These are phyloP conservation scores for Sitta europaea DNA, from an alignment of 2,113 vertebrate species.

Conservation along the genomic window DNA sequence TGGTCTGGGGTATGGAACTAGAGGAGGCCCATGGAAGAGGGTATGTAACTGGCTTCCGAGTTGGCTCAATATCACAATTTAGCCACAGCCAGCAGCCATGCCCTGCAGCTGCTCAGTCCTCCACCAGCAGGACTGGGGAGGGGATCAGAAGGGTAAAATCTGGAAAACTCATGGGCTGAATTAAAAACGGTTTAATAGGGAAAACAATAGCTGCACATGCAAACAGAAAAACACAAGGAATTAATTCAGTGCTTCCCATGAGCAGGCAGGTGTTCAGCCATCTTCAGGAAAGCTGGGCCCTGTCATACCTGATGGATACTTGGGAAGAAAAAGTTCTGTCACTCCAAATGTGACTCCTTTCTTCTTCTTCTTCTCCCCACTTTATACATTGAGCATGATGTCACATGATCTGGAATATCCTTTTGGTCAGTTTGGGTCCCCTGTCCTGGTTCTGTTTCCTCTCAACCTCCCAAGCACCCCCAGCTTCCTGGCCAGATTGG, in stretches of 20 bases:
- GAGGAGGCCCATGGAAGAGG: not conserved
- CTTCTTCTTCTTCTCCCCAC: not conserved
- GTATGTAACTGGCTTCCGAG: not conserved
- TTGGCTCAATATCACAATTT: not conserved
- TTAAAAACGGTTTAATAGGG: not conserved
- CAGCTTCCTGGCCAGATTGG: too few relatives aligned
- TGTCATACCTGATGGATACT: not conserved
- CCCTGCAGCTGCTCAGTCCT: rapidly evolving
- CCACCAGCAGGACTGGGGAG: not conserved
- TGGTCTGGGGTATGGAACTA: rapidly evolving
- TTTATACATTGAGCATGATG: not conserved
- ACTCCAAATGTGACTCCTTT: not conserved
- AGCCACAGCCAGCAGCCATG: not conserved
- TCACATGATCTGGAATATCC: not conserved
- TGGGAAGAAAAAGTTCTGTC: not conserved
- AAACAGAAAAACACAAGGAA: not conserved
- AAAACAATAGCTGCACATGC: not conserved
- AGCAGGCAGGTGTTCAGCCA: not conserved
- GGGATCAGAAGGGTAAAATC: not conserved
- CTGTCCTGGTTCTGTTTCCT: not conserved
- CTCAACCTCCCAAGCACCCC: not conserved
- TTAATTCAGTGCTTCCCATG: not conserved
- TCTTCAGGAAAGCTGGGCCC: not conserved
- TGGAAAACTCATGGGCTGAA: not conserved
- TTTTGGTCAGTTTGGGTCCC: not conserved